A percentile compares a stretch with the other conserved stretches of the same genome.
phyloP scores from a whole-genome alignment of 2,113 vertebrate genomes.

The Nettapus auritus region DNA sequence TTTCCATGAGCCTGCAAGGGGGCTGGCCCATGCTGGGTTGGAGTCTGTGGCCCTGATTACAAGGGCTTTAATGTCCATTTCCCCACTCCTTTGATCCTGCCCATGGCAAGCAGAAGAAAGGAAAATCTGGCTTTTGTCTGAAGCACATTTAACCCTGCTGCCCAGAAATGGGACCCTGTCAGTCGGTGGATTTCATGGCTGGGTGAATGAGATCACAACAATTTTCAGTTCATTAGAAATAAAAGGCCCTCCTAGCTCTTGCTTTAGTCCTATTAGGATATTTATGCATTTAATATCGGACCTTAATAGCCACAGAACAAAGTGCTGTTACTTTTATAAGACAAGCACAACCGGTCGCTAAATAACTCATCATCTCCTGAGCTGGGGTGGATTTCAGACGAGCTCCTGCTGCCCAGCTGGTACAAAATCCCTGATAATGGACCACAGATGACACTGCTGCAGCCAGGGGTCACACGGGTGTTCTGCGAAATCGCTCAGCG shows the following conservation, averaged over 20 bases:
- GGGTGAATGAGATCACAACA: slow-evolving; percentile 66
- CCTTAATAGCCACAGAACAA: background rate
- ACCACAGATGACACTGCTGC: background rate
- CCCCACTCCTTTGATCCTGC: slow-evolving; percentile 56
- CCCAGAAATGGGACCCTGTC: slow-evolving; percentile 69
- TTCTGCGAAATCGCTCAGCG: slow-evolving; percentile 8
- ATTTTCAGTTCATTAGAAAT: slow-evolving; percentile 60
- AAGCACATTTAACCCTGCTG: slow-evolving; percentile 42
- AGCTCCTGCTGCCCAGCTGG: slow-evolving; percentile 49
- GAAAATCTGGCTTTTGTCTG: slow-evolving; percentile 70
- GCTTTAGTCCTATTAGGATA: slow-evolving; percentile 35
- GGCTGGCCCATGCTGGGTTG: slow-evolving; percentile 58
- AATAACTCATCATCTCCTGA: background rate
- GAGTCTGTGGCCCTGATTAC: slow-evolving; percentile 59
- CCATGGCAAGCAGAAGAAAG: slow-evolving; percentile 64
- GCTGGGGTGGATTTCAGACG: background rate
- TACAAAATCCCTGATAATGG: slow-evolving; percentile 16
- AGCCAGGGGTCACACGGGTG: background rate
- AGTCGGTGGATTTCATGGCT: slow-evolving; percentile 70
- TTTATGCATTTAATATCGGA: slow-evolving; percentile 26
- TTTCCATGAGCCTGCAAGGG: slow-evolving; percentile 31
- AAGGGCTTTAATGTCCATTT: slow-evolving; percentile 64
- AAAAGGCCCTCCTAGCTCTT: slow-evolving; percentile 4
- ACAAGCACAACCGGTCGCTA: slow-evolving; percentile 43
- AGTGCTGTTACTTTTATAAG: background rate